phyloP scores from a whole-genome alignment of 2,113 vertebrate species.

The Protobothrops mucrosquamatus region DNA sequence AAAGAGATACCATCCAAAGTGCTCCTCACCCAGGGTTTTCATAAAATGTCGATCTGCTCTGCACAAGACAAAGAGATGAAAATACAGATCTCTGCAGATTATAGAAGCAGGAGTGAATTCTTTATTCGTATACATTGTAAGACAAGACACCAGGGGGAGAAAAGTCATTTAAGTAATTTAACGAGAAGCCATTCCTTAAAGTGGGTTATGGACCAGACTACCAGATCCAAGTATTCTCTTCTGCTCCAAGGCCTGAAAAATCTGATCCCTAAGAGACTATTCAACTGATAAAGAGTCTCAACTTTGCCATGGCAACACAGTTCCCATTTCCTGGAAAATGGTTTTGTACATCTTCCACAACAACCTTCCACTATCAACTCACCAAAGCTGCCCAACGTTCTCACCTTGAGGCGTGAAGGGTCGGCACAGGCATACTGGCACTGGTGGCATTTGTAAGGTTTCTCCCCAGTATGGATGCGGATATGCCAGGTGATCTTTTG shows the following conservation, averaged over 20 bases:
- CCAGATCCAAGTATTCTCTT: not conserved
- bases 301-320: not conserved
- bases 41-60: not conserved
- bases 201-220: not conserved
- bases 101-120: not conserved
- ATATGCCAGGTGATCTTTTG: slow-evolving; percentile 98
- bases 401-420: slow-evolving; percentile 92
- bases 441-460: slow-evolving; percentile 90
- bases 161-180: not conserved
- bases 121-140: not conserved
- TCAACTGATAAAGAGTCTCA: not conserved
- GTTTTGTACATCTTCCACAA: not conserved
- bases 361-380: not conserved
- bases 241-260: not conserved
- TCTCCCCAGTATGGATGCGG: slow-evolving; percentile 94
- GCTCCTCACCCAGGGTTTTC: not conserved
- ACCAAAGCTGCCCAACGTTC: not conserved
- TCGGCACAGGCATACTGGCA: slow-evolving; percentile 89
- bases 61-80: not conserved
- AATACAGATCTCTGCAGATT: not conserved
- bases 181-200: not conserved
- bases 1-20: not conserved
- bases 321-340: not conserved
- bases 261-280: not conserved
- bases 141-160: not conserved